These are phyloP conservation scores for Euura saliciscinereae DNA, from an alignment of 1,140 invertebrate species.

Conservation along the genomic window DNA sequence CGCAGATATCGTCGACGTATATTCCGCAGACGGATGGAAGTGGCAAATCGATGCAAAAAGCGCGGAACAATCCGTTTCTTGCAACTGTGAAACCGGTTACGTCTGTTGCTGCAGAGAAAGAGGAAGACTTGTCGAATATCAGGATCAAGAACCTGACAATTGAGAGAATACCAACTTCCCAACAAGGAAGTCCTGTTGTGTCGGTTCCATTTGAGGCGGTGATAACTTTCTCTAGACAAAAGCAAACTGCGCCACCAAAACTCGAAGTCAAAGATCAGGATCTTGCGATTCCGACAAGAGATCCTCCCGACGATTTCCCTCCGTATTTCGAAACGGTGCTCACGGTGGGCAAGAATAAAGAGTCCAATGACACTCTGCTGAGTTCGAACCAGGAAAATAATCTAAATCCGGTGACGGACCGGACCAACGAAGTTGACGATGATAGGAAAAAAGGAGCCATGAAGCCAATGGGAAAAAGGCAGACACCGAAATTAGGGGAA, in stretches of 20 bases:
- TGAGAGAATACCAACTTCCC: not conserved
- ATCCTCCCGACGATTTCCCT: conserved; percentile 42
- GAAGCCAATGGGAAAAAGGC: conserved; percentile 24
- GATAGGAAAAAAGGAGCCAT: conserved; percentile 21
- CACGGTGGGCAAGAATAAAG: not conserved
- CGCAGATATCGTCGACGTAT: not conserved
- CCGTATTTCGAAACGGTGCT: conserved; percentile 40
- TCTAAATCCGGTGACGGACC: conserved; percentile 8
- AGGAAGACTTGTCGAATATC: not conserved
- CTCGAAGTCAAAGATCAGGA: conserved; percentile 21
- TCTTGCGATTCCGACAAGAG: conserved; percentile 21
- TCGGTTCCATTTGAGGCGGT: conserved; percentile 51
- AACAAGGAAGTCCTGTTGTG: conserved; percentile 32
- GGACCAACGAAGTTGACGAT: conserved; percentile 16
- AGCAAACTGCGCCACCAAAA: conserved; percentile 23
- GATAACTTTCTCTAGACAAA: conserved; percentile 45
- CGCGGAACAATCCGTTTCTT: no score
- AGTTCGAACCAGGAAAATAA: conserved; percentile 8
- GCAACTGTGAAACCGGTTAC: no score
- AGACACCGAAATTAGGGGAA: conserved; percentile 20
- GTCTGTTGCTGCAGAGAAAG: no score
- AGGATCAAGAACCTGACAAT: not conserved
- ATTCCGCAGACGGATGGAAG: not conserved
- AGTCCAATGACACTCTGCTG: not conserved
- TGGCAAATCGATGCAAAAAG: no score